Base-by-base conservation (phyloP, 2,888 invertebrate genomes). In the Dioctria linearis region DNA sequence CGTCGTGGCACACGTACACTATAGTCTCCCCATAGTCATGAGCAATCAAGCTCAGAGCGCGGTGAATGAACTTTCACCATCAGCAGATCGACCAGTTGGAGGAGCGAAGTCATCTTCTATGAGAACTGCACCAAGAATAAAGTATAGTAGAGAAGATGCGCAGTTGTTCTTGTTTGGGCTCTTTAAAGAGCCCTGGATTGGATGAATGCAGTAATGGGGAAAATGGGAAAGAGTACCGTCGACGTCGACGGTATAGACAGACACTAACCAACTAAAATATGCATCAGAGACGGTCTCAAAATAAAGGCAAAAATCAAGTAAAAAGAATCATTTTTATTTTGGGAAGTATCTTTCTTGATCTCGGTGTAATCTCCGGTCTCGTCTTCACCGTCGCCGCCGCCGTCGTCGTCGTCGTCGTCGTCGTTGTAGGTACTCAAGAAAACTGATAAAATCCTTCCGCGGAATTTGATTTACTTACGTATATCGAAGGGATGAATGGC, bases 41-140 rank as follows among this genome's bases (percentile, higher is more conserved):
- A 54, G 54, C 54, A n/a, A 63, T 63, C 25, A 11, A 25, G 40
- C 63, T 63, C 39, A 25, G 42, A 25, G 42, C 66, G 25, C 65
- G 65, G 78, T 78, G 65, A 78, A 78, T 66, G 78, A 78, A 78
- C 78, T 78, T 66, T 78, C 78, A 78, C 42, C 46, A 66, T 43
- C 13, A 76, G 42, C 11, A 63, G 43, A 43, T 37, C 61, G 59
- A 63, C 49, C 76, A 76, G 76, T 76, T 63, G 63, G 63, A 76
- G 63, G 63, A 76, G 39, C 63, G 25, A 25, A 25, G 25, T n/a
- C 76, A 63, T 76, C 76, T n/a, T 76, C 76, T 63, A 63, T 63
- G 63, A 37, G 63, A 76, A 49, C 59, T 57, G 73, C 59, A 59
- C 6, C 37, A 5, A 59, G 25, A 25, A 25, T 5, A 8, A 59